These are phyloP conservation scores for Hypomesus transpacificus DNA, from an alignment of 2,113 vertebrate species.

Conservation along the genomic window DNA sequence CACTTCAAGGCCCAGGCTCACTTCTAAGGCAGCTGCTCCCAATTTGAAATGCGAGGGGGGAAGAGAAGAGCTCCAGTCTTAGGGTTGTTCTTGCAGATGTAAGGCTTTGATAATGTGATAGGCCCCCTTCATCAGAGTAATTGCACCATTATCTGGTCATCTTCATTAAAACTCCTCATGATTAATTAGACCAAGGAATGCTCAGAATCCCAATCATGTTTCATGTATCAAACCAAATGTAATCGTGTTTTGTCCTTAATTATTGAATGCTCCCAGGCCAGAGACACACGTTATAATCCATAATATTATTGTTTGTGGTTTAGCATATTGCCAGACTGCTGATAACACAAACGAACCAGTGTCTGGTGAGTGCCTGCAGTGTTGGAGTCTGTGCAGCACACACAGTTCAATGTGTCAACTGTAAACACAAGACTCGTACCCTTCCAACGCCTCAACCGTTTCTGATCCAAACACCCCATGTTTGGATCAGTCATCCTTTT, in stretches of 20 bases:
- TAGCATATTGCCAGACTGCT: conserved; percentile 24
- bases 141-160: conserved; percentile 38
- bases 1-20: conserved; percentile 65
- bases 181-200: not conserved
- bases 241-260: not conserved
- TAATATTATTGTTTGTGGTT: too few relatives aligned
- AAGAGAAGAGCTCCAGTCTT: conserved; percentile 51
- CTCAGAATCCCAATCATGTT: not conserved
- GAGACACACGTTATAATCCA: not conserved
- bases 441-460: conserved; percentile 1
- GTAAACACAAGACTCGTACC: conserved; percentile 51
- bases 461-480: conserved; percentile 21
- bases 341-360: conserved; percentile 48
- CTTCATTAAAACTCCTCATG: not conserved
- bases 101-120: conserved; percentile 55
- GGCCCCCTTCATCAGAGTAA: conserved; percentile 42
- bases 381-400: conserved; percentile 59
- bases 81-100: conserved; percentile 28
- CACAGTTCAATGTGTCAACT: conserved; percentile 61
- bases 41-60: conserved; percentile 51
- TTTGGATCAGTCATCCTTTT: not conserved
- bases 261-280: not conserved
- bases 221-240: not conserved
- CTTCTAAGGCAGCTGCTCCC: conserved; percentile 64
- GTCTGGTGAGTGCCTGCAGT: conserved; percentile 25